Base-by-base conservation (phyloP, 1,140 invertebrate species). In the Drosophila triauraria region DNA sequence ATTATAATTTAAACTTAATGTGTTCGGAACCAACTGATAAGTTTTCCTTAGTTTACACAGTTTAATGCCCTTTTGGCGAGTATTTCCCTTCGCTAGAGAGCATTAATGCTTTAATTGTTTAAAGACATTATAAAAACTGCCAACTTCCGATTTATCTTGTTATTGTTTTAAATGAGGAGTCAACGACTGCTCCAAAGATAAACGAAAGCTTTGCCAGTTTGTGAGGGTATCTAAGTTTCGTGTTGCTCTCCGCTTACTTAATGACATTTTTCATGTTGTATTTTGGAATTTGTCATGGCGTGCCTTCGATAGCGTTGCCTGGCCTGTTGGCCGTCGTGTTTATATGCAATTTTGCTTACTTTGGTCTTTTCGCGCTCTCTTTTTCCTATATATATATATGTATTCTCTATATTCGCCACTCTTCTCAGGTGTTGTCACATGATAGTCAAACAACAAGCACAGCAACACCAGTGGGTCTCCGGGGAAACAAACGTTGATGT, bases 331-430 rank as follows among this genome's bases (percentile, higher is more conserved):
- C 10, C 62, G 44, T 32, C 67, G 71, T 75, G 71, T 75, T 75
- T 63, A 75, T 48, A 75, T 75, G 71, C 71, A 75, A 51, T 67
- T 78, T 42, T 62, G 51, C 58, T 71, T 57, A 57, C 65, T 53
- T 17, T 47, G 20, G 51, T 65, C 64, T 69, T 78, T 78, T 35
- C 46, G 38, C 44, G 51, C 75, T 57, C 38, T 47, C 48, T 38
- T 56, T 68, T 46, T 46, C 10, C 58, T 0, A n/a, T 25, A 17
- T 25, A 32, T 35, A 27, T 27, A n/a, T n/a, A n/a, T 32, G 48
- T 23, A 40, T 38, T 63, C 30, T n/a, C 23, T 25, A 20, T 25
- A 42, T 70, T 40, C 40, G 40, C 47, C 48, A 46, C 67, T 70
- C 35, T 70, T 68, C 61, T 61, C 57, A 58, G 75, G 75, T 78